These are phyloP conservation scores for Nannobrachium achirus DNA, from an alignment of 2,113 vertebrate species.

Conservation along the genomic window DNA sequence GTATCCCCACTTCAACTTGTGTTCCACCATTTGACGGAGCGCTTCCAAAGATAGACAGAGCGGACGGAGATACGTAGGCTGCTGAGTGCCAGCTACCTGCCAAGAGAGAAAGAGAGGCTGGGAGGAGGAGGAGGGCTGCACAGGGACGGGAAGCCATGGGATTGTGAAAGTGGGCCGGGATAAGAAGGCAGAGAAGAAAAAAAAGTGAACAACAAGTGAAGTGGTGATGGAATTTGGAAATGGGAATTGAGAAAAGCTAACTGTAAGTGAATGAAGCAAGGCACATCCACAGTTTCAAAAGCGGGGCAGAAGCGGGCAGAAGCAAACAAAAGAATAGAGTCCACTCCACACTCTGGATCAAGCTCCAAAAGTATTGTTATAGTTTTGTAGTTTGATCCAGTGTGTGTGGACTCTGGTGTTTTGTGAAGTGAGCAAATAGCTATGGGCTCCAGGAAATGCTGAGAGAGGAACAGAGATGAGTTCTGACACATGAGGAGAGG, in stretches of 20 bases:
- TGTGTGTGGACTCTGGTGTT: too few species aligned
- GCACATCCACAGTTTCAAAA: too few species aligned
- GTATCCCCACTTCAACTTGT: conserved; percentile 63
- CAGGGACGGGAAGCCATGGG: conserved; percentile 51
- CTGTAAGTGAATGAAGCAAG: too few species aligned
- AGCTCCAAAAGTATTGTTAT: too few species aligned
- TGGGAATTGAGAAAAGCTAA: too few species aligned
- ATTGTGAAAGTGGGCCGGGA: conserved; percentile 53
- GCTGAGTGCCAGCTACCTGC: conserved; percentile 48
- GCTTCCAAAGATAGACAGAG: conserved; percentile 32
- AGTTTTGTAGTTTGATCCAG: too few species aligned
- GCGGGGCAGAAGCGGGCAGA: too few species aligned
- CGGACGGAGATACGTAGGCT: conserved; percentile 32
- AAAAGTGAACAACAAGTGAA: too few species aligned
- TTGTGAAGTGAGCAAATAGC: too few species aligned
- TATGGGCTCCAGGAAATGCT: conserved; percentile 32
- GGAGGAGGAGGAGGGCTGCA: conserved; percentile 17
- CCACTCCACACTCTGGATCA: too few species aligned
- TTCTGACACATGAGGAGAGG: conserved; percentile 16
- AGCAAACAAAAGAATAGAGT: too few species aligned
- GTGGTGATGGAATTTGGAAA: too few species aligned
- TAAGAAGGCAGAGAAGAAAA: conserved; percentile 40
- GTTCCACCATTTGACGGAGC: conserved; percentile 57
- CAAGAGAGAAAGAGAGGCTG: neutral
- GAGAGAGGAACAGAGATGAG: conserved; percentile 51